A percentile compares a stretch with the other conserved stretches of the same genome.
Evolutionary conservation across 2,888 invertebrate species (phyloP).

Genomic region (Amphipyra tragopoginis): DNA sequence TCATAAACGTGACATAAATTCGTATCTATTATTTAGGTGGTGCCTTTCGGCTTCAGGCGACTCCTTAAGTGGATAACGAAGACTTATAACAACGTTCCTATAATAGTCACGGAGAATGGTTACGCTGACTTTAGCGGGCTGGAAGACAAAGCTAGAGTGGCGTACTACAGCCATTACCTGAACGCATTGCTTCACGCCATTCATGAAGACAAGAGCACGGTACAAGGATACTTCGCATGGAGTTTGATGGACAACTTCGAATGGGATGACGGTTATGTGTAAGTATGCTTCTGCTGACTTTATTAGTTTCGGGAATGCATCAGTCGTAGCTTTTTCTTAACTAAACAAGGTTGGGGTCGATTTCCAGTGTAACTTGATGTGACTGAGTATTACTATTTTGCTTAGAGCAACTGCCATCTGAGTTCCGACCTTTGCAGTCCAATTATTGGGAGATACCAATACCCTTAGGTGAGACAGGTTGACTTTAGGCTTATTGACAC

Average conservation of each 20-base stretch:
- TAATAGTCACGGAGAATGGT: constrained; percentile 90
- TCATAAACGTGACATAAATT: not conserved
- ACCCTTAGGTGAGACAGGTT: no score
- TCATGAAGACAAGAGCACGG: constrained; percentile 90
- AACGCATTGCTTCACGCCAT: constrained; percentile 86
- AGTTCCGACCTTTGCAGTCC: no score
- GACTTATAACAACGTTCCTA: constrained; percentile 86
- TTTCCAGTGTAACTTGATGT: no score
- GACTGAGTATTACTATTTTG: no score
- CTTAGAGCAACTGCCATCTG: no score
- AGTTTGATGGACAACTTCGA: constrained; percentile 96
- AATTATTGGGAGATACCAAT: no score
- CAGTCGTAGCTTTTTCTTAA: no score
- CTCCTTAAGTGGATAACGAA: constrained; percentile 88
- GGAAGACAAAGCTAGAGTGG: constrained; percentile 88
- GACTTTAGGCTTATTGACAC: no score
- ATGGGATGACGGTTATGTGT: constrained; percentile 94
- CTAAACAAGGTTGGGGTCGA: no score
- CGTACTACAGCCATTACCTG: constrained; percentile 89
- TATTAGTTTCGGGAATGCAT: no score
- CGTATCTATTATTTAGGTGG: constrained; percentile 78
- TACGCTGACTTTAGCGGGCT: constrained; percentile 87
- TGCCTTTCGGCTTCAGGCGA: constrained; percentile 90
- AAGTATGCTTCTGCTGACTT: constrained; percentile 72
- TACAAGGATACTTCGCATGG: constrained; percentile 94